Conservation (phyloP, 1,140 invertebrate genomes). For the Physella acuta region DNA sequence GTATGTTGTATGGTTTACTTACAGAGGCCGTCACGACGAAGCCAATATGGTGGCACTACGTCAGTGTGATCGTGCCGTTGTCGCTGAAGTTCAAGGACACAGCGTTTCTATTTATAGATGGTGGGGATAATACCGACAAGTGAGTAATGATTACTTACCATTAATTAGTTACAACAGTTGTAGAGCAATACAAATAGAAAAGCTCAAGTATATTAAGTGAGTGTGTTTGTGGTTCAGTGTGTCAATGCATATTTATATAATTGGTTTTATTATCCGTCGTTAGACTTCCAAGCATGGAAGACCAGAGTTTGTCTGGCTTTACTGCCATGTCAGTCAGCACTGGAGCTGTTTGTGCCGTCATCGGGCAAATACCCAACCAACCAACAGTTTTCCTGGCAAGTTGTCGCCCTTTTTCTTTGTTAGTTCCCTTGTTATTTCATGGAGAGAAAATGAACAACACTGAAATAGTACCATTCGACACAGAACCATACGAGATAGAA, state of each 20-base stretch:
- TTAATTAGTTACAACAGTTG: no score
- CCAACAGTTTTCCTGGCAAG: slow-evolving; percentile 45
- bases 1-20: neutral
- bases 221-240: no score
- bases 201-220: no score
- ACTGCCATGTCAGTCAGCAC: slow-evolving; percentile 29
- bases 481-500: no score
- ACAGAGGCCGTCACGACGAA: slow-evolving; percentile 34
- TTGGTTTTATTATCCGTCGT: no score
- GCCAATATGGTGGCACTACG: slow-evolving; percentile 53
- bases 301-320: neutral
- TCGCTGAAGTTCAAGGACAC: slow-evolving; percentile 36
- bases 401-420: no score
- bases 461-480: no score
- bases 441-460: no score
- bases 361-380: slow-evolving; percentile 48
- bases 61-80: slow-evolving; percentile 45
- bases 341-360: slow-evolving; percentile 36
- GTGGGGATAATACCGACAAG: neutral
- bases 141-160: no score
- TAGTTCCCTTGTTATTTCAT: no score
- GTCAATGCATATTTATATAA: no score
- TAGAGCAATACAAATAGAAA: no score
- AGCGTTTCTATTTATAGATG: slow-evolving; percentile 41
- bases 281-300: neutral